Evolutionary conservation across 2,113 vertebrate genomes (phyloP), one percentile per base, ranked within the genome.

Genomic region (Myanophis thanlyinensis): DNA sequence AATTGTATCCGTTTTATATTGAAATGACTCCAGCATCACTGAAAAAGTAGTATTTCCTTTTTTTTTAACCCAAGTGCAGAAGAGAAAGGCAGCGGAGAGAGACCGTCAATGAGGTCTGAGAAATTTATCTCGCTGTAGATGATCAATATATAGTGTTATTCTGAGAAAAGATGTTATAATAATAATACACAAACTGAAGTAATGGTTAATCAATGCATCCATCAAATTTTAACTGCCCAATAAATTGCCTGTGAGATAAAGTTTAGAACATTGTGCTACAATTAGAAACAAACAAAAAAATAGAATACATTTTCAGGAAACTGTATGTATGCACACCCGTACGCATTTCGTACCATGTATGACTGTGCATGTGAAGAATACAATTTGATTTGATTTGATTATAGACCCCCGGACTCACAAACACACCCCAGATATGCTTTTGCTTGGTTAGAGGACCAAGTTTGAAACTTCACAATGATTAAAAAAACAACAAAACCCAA

Each of bases 211-310:
- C 92, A 56, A 89, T 89, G 27, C 47, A n/a, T 80, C 52, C 56
- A 85, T 92, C 67, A 92, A 47, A 92, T 59, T 59, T 59, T 92
- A 92, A 92, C 67, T 89, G 73, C 67, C 87, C 73, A 85, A 85
- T 92, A 89, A 92, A 92, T 56, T 84, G 87, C 25, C 25, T 15
- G 30, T 59, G 52, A 92, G 30, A 59, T 59, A 56, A 92, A 92
- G 73, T 89, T 92, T 59, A 92, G 73, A 85, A 62, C 40, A 53
- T 49, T 89, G 46, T 85, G 44, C 30, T 56, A 8, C 52, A 89
- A 49, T 89, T 59, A 89, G 27, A 84, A 56, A 3, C 1, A 30
- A 73, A n/a, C n/a, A n/a, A 73, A 67, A 73, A 40, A 89, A 85
- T 59, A 48, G 52, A 85, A 89, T 92, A 48, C 46, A 85, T 89